These are phyloP conservation scores for Echinops telfairi DNA, from an alignment of 2,113 vertebrate genomes.

Conservation along the genomic window DNA sequence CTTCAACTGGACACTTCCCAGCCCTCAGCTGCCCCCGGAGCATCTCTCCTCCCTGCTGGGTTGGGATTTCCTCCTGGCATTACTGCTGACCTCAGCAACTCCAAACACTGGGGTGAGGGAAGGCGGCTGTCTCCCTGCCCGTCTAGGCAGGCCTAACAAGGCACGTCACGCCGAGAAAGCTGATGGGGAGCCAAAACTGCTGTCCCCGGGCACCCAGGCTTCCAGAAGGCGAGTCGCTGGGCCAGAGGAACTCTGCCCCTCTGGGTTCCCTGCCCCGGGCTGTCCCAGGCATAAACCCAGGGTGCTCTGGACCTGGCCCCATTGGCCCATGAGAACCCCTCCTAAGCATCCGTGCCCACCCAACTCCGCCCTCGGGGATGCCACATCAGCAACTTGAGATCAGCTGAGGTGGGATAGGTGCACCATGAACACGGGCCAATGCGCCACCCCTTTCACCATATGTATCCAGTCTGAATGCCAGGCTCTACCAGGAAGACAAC, in stretches of 20 bases:
- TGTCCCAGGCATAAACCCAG: not conserved
- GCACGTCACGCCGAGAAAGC: not conserved
- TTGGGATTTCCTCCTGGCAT: not conserved
- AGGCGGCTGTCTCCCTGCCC: not conserved
- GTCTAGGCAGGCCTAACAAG: constrained; percentile 51
- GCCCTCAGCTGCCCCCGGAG: not conserved
- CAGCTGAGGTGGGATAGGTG: not conserved
- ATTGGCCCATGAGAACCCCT: not conserved
- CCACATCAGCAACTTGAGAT: not conserved
- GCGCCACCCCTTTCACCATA: too few species aligned
- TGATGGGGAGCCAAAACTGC: not conserved
- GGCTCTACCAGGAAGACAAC: too few species aligned
- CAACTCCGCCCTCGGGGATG: accelerated
- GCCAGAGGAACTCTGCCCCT: not conserved
- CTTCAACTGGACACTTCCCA: not conserved
- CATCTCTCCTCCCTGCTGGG: not conserved
- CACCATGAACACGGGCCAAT: not conserved
- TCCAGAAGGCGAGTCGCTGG: not conserved
- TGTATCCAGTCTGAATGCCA: too few species aligned
- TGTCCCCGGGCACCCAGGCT: not conserved
- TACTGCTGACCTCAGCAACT: not conserved
- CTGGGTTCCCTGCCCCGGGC: accelerated
- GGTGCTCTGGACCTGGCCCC: accelerated
- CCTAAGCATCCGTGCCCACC: accelerated
- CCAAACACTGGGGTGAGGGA: not conserved